A percentile compares a stretch with the other conserved stretches of the same genome.
These are phyloP conservation scores for Pseudomugil gertrudae DNA, from an alignment of 2,797 vertebrate species.

Conservation along the genomic window DNA sequence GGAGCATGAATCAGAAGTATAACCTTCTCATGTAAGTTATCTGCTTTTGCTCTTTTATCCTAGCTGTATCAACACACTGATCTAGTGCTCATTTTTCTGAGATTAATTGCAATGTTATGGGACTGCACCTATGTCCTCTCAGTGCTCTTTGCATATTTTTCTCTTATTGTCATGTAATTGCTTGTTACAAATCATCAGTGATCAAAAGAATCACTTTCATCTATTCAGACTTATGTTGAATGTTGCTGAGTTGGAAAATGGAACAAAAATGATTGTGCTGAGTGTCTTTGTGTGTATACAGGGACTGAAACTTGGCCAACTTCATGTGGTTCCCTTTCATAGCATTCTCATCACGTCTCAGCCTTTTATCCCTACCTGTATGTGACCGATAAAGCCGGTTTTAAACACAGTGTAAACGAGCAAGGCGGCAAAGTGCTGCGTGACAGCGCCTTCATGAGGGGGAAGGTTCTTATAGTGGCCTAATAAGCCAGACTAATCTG, in stretches of 20 bases:
- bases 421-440: slow-evolving; percentile 49
- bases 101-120: slow-evolving; percentile 62
- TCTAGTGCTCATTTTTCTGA: slow-evolving; percentile 58
- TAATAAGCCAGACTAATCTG: slow-evolving; percentile 73
- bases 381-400: slow-evolving; percentile 53
- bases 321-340: slow-evolving; percentile 44
- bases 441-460: slow-evolving; percentile 59
- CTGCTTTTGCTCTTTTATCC: slow-evolving; percentile 44
- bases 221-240: slow-evolving; percentile 46
- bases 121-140: slow-evolving; percentile 55
- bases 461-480: slow-evolving; percentile 59
- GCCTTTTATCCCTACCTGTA: slow-evolving; percentile 54
- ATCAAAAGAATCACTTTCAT: slow-evolving; percentile 55
- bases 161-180: slow-evolving; percentile 51
- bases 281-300: slow-evolving; percentile 24
- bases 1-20: slow-evolving; percentile 44
- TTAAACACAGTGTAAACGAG: slow-evolving; percentile 40
- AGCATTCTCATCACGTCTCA: slow-evolving; percentile 56
- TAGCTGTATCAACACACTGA: slow-evolving; percentile 63
- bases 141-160: slow-evolving; percentile 64
- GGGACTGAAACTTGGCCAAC: slow-evolving; percentile 26
- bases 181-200: slow-evolving; percentile 65
- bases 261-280: slow-evolving; percentile 24
- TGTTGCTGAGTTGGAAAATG: slow-evolving; percentile 63
- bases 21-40: slow-evolving; percentile 49